Evolutionary conservation across 2,797 vertebrate genomes (phyloP).

Genomic region (Nannoperca obscura): DNA sequence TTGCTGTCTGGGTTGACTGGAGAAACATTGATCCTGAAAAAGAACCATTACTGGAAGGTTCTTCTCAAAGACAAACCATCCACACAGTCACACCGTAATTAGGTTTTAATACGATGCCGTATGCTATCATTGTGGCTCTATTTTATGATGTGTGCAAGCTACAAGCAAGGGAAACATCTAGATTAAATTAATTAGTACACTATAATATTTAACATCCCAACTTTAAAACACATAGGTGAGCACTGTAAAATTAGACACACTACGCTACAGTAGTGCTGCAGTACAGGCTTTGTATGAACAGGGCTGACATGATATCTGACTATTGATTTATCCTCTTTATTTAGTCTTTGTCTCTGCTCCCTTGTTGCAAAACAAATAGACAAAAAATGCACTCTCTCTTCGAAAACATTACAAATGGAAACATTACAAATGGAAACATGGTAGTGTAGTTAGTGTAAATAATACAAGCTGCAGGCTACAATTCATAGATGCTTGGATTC

Average conservation of each 20-base stretch:
- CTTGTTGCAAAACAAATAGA: conserved; percentile 4
- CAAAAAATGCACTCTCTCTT: not conserved
- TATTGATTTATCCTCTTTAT: conserved; percentile 8
- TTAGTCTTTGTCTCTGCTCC: not conserved
- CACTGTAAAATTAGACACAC: not conserved
- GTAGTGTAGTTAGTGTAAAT: not conserved
- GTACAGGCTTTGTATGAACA: not conserved
- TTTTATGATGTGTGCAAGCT: conserved; percentile 5
- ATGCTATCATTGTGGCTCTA: not conserved
- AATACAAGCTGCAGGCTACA: not conserved
- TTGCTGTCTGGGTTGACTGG: not conserved
- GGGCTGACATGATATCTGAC: conserved; percentile 13
- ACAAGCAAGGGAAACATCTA: conserved; percentile 8
- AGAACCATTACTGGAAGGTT: not conserved
- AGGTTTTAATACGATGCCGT: conserved; percentile 17
- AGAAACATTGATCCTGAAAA: conserved; percentile 14
- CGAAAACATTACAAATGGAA: not conserved
- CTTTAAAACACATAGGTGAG: conserved; percentile 18
- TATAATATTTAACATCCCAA: conserved; percentile 15
- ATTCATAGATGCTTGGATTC: not conserved
- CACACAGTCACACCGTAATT: conserved; percentile 6
- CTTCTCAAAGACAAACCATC: not conserved
- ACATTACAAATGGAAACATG: not conserved
- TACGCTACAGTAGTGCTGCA: not conserved
- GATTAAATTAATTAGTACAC: not conserved